phyloP scores from a whole-genome alignment of 2,888 invertebrate species.

The Cerastoderma edule region DNA sequence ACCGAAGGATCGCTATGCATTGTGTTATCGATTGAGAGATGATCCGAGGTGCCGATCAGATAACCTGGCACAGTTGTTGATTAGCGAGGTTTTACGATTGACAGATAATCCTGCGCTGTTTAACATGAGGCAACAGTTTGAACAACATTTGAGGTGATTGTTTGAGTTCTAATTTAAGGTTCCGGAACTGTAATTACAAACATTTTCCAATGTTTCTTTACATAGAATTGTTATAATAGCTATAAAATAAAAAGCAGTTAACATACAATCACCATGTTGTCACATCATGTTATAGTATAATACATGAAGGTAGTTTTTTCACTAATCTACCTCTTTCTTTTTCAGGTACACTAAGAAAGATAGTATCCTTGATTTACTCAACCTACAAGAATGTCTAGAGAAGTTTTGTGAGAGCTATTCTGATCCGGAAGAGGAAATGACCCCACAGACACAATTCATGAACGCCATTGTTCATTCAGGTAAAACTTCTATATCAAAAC shows the following conservation, averaged over 20 bases:
- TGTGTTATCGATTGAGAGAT: conserved; percentile 66
- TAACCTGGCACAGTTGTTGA: conserved; percentile 61
- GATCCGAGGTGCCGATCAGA: conserved; percentile 57
- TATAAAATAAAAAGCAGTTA: too few species aligned
- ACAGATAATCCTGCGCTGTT: conserved; percentile 11
- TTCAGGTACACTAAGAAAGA: background rate
- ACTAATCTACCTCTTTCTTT: background rate
- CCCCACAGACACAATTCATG: background rate
- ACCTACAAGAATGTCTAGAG: conserved; percentile 60
- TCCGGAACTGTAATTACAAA: too few species aligned
- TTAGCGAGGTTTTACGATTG: conserved; percentile 51
- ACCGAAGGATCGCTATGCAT: conserved; percentile 53
- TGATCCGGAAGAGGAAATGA: conserved; percentile 50
- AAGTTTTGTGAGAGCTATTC: conserved; percentile 50
- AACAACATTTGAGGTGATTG: conserved; percentile 23
- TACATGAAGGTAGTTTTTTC: background rate
- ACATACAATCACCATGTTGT: too few species aligned
- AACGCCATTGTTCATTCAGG: conserved; percentile 5
- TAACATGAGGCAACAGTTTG: conserved; percentile 22
- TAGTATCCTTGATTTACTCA: conserved; percentile 55
- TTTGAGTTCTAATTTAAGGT: too few species aligned
- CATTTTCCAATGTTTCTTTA: too few species aligned
- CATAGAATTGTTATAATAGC: too few species aligned
- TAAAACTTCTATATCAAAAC: too few species aligned
- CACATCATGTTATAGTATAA: background rate